Percentiles rank a stretch among this genome's conserved stretches.
phyloP scores from a whole-genome alignment of 2,888 invertebrate species.

The Trilocha varians region DNA sequence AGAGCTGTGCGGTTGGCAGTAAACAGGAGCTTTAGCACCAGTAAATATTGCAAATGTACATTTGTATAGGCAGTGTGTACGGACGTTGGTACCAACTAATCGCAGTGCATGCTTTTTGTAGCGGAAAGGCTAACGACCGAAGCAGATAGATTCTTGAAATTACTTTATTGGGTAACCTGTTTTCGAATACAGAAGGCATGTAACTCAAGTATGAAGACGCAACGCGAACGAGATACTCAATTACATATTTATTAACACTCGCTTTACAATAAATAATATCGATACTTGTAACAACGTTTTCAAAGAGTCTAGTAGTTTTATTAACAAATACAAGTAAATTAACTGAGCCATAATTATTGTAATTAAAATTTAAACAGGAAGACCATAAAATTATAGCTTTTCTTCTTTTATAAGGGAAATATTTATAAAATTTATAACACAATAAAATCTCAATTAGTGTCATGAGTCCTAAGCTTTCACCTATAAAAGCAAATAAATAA shows the following conservation, averaged over 20 bases:
- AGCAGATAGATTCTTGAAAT: slow-evolving; percentile 58
- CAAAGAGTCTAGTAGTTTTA: too few species aligned
- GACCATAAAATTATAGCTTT: too few species aligned
- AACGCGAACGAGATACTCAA: slow-evolving; percentile 31
- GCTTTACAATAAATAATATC: not conserved
- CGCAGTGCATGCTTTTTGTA: slow-evolving; percentile 52
- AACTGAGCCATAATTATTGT: too few species aligned
- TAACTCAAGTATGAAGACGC: slow-evolving; percentile 42
- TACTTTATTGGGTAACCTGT: slow-evolving; percentile 66
- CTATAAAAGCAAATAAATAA: too few species aligned
- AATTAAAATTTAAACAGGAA: too few species aligned
- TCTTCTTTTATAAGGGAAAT: too few species aligned
- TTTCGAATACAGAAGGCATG: slow-evolving; percentile 51
- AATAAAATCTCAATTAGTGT: too few species aligned
- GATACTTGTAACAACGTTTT: not conserved
- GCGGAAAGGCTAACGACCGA: slow-evolving; percentile 55
- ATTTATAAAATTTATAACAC: too few species aligned
- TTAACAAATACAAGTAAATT: too few species aligned
- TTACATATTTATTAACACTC: not conserved
- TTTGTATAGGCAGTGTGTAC: slow-evolving; percentile 15
- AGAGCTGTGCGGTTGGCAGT: not conserved
- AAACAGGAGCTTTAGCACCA: not conserved
- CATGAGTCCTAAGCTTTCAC: too few species aligned
- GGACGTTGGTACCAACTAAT: slow-evolving; percentile 42
- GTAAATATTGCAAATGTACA: not conserved